These are phyloP conservation scores for Chironomus tepperi DNA, from an alignment of 1,140 invertebrate species.

Conservation along the genomic window DNA sequence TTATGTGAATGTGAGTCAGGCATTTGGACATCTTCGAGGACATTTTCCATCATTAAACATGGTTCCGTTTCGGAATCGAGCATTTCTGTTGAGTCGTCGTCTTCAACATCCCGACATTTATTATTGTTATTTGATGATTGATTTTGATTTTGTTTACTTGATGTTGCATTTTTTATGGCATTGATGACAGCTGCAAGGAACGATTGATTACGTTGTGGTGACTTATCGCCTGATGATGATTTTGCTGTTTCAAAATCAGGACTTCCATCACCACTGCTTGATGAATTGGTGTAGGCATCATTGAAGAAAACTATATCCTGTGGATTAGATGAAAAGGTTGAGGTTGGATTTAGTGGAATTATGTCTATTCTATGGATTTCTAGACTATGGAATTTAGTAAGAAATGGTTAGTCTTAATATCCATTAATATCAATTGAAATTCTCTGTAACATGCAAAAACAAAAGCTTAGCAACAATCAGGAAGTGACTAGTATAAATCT, in stretches of 20 bases:
- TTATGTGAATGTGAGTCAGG: slow-evolving; percentile 58
- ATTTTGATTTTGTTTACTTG: slow-evolving; percentile 28
- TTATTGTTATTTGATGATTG: slow-evolving; percentile 27
- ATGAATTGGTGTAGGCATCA: slow-evolving; percentile 57
- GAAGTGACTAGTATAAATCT: no score
- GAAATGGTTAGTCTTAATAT: no score
- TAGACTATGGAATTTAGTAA: no score
- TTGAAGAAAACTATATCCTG: slow-evolving; percentile 66
- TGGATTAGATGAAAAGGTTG: no score
- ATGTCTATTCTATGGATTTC: no score
- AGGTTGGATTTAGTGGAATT: no score
- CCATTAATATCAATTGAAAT: no score
- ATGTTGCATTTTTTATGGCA: slow-evolving; percentile 54
- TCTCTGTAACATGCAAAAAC: no score
- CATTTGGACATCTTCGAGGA: slow-evolving; percentile 54
- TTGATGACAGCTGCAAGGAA: slow-evolving; percentile 59
- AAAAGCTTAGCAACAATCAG: no score
- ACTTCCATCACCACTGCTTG: slow-evolving; percentile 49
- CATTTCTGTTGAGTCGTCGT: slow-evolving; percentile 53
- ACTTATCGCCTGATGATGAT: slow-evolving; percentile 35
- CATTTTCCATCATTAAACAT: slow-evolving; percentile 66
- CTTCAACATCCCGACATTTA: slow-evolving; percentile 24
- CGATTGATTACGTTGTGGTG: slow-evolving; percentile 50
- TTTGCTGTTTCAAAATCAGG: slow-evolving; percentile 44
- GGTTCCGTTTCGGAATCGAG: slow-evolving; percentile 70